These are phyloP conservation scores for Trichonephila inaurata DNA, from an alignment of 1,140 invertebrate genomes.

Conservation along the genomic window DNA sequence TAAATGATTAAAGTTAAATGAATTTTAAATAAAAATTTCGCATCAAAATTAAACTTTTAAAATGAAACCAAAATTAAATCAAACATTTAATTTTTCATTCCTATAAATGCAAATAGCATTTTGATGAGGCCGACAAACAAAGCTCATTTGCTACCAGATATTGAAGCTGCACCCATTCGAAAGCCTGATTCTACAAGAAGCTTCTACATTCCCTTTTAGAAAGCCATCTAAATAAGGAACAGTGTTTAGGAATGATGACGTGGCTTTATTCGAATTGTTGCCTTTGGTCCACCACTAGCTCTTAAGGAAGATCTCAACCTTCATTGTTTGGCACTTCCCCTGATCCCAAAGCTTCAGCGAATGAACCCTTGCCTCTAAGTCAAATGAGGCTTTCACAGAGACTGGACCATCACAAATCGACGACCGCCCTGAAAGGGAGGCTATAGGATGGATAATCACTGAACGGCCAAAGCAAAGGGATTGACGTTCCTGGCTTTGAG, in stretches of 20 bases:
- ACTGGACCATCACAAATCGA: background rate
- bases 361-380: background rate
- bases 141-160: no score
- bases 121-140: no score
- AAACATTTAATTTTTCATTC: no score
- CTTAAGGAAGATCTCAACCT: background rate
- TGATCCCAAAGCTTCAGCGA: background rate
- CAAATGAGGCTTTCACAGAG: constrained; percentile 2
- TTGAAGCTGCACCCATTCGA: no score
- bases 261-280: background rate
- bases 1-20: no score
- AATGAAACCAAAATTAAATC: no score
- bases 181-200: no score
- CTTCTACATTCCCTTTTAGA: background rate
- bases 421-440: background rate
- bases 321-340: background rate
- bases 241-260: background rate
- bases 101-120: no score
- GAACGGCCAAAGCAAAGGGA: background rate
- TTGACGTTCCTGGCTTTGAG: background rate
- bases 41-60: no score
- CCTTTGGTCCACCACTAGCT: background rate
- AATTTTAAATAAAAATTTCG: no score
- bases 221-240: background rate
- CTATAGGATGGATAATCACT: background rate